These are phyloP conservation scores for Drosophila neonasuta DNA, from an alignment of 2,888 invertebrate genomes.

Conservation along the genomic window DNA sequence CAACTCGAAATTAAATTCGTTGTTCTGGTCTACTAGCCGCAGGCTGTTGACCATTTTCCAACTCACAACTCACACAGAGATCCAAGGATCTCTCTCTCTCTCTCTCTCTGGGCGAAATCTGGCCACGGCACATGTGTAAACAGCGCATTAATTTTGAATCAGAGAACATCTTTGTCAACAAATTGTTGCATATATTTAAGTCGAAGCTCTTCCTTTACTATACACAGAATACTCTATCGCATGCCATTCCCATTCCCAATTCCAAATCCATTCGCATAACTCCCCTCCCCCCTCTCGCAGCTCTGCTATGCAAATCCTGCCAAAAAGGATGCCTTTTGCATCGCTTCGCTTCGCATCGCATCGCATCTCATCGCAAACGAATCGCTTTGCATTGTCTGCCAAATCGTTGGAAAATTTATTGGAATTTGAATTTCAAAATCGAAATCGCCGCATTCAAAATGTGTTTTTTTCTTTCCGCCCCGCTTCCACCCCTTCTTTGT, in stretches of 20 bases:
- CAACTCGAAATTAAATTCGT: conserved; percentile 34
- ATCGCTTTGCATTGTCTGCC: conserved; percentile 60
- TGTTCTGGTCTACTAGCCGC: conserved; percentile 10
- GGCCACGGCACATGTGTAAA: conserved; percentile 52
- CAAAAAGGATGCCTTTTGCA: conserved; percentile 19
- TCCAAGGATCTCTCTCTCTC: not conserved
- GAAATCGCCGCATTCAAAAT: conserved; percentile 69
- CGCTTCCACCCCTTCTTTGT: not conserved
- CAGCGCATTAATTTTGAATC: conserved; percentile 75
- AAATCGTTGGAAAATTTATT: conserved; percentile 76
- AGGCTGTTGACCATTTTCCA: not conserved
- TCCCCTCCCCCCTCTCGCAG: not conserved
- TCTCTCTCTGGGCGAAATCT: not conserved
- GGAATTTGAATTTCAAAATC: conserved; percentile 76
- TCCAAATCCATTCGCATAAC: conserved; percentile 19
- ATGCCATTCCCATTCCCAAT: conserved; percentile 19
- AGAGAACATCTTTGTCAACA: conserved; percentile 67
- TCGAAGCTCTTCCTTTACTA: not conserved
- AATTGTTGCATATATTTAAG: conserved; percentile 73
- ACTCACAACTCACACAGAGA: not conserved
- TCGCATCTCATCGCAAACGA: conserved; percentile 34
- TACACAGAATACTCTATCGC: not conserved
- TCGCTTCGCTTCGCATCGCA: conserved; percentile 1
- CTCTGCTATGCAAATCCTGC: conserved; percentile 47
- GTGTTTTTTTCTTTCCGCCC: conserved; percentile 23